A percentile compares a stretch with the other conserved stretches of the same genome.
Conservation (phyloP, 2,797 vertebrate genomes). For the Galaxias olidus region DNA sequence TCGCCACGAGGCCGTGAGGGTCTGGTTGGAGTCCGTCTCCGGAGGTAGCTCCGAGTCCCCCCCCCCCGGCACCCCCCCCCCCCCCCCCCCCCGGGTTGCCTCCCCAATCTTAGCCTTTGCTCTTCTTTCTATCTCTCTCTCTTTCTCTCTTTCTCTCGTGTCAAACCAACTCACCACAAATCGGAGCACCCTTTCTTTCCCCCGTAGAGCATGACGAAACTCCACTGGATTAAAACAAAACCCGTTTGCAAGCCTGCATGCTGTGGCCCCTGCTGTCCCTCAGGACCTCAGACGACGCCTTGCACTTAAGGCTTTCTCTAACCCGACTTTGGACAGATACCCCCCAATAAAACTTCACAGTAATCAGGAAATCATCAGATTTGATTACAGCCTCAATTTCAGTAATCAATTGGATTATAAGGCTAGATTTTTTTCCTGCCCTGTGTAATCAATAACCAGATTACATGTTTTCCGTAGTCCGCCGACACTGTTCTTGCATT, state of each 20-base stretch:
- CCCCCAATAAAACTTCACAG: too few relatives aligned
- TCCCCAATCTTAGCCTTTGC: slow-evolving; percentile 42
- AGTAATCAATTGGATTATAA: too few relatives aligned
- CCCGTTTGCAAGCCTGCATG: slow-evolving; percentile 56
- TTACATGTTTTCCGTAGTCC: too few relatives aligned
- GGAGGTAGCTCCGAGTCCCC: slow-evolving; percentile 88
- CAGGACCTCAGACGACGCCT: slow-evolving; percentile 21
- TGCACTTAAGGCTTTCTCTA: slow-evolving; percentile 29
- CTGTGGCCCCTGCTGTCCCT: slow-evolving; percentile 33
- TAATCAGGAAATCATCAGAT: too few relatives aligned
- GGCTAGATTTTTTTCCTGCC: too few relatives aligned
- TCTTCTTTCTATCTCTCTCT: slow-evolving; percentile 24
- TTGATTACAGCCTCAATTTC: too few relatives aligned
- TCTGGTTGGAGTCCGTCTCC: slow-evolving; percentile 97
- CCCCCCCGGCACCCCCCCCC: slow-evolving; percentile 26
- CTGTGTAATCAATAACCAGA: too few relatives aligned
- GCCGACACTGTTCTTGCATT: too few relatives aligned
- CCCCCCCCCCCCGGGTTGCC: slow-evolving; percentile 44
- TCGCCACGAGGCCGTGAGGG: slow-evolving; percentile 92
- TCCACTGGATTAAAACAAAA: slow-evolving; percentile 27
- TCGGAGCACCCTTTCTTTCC: neutral
- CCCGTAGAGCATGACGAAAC: slow-evolving; percentile 58
- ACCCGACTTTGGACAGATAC: too few relatives aligned
- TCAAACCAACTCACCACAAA: neutral
- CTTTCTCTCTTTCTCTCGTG: slow-evolving; percentile 17